Evolutionary conservation across 2,888 invertebrate species (phyloP).

Genomic region (Mesorhabditis spiculigera): DNA sequence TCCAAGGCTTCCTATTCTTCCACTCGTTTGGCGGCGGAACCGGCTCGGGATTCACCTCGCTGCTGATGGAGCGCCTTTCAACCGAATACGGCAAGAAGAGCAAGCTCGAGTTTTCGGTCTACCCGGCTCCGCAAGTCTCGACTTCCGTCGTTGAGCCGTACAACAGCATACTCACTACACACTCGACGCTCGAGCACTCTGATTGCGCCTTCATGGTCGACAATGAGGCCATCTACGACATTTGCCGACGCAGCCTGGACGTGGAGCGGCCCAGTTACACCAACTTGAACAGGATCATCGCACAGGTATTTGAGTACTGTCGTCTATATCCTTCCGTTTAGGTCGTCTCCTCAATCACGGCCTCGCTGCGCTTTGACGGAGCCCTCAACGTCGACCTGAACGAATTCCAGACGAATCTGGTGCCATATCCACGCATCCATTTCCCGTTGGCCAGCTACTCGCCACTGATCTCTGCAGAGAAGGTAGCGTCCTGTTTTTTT

Average conservation of each 20-base stretch:
- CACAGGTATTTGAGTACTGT: constrained; percentile 62
- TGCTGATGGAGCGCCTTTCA: constrained; percentile 79
- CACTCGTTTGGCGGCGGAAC: constrained; percentile 76
- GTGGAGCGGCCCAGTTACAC: constrained; percentile 73
- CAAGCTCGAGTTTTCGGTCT: constrained; percentile 56
- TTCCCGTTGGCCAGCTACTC: constrained; percentile 30
- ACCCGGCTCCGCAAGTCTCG: constrained; percentile 67
- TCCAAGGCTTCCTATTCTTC: constrained; percentile 64
- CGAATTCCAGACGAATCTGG: constrained; percentile 69
- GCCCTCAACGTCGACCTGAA: constrained; percentile 82
- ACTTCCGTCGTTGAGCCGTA: constrained; percentile 92
- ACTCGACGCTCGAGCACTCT: constrained; percentile 86
- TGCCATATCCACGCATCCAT: constrained; percentile 84
- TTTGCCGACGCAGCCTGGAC: constrained; percentile 76
- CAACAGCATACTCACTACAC: constrained; percentile 90
- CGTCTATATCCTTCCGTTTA: no score
- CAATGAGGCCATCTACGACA: constrained; percentile 71
- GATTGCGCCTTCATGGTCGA: constrained; percentile 83
- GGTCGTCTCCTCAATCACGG: constrained; percentile 28
- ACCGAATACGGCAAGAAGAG: constrained; percentile 82
- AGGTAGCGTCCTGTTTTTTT: constrained; percentile 16
- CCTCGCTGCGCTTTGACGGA: constrained; percentile 64
- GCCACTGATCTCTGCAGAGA: constrained; percentile 51
- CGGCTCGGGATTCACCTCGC: constrained; percentile 81
- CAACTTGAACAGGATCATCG: constrained; percentile 85